phyloP scores from a whole-genome alignment of 2,113 vertebrate genomes.

The Gambusia affinis region DNA sequence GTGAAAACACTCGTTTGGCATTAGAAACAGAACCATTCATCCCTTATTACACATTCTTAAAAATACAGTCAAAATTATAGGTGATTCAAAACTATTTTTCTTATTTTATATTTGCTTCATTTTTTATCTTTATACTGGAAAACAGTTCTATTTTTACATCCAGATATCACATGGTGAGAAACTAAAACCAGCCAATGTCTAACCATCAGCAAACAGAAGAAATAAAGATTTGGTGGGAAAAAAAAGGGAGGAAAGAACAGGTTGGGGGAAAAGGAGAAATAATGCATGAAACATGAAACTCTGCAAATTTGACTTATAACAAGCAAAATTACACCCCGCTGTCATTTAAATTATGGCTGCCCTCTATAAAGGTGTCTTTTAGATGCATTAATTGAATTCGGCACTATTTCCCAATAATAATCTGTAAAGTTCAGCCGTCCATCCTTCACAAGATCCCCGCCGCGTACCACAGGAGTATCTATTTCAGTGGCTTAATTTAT shows the following conservation, averaged over 20 bases:
- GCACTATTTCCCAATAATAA: conserved; percentile 99
- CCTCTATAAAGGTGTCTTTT: conserved; percentile 99
- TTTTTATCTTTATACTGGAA: not conserved
- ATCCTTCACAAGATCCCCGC: conserved; percentile 98
- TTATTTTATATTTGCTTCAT: not conserved
- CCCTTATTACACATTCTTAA: not conserved
- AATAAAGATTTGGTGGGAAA: not conserved
- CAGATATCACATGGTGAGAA: not conserved
- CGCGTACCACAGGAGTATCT: conserved; percentile 97
- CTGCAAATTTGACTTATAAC: conserved; percentile 99
- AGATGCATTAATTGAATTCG: conserved; percentile 99
- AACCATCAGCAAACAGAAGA: conserved; percentile 46
- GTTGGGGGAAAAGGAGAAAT: conserved; percentile 79
- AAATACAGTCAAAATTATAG: too few relatives aligned
- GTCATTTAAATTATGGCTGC: conserved; percentile 99
- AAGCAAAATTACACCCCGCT: conserved; percentile 99
- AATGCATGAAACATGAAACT: conserved; percentile 98
- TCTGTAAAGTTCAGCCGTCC: conserved; percentile 99
- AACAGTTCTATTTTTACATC: not conserved
- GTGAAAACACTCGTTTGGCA: not conserved
- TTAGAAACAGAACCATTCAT: not conserved
- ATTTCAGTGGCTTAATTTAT: conserved; percentile 99
- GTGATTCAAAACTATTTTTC: too few relatives aligned
- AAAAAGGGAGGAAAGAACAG: conserved; percentile 51
- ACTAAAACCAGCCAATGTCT: not conserved